Percentiles rank a stretch among this genome's conserved stretches.
These are phyloP conservation scores for Cylloceria caligata DNA, from an alignment of 2,888 invertebrate genomes.

Conservation along the genomic window DNA sequence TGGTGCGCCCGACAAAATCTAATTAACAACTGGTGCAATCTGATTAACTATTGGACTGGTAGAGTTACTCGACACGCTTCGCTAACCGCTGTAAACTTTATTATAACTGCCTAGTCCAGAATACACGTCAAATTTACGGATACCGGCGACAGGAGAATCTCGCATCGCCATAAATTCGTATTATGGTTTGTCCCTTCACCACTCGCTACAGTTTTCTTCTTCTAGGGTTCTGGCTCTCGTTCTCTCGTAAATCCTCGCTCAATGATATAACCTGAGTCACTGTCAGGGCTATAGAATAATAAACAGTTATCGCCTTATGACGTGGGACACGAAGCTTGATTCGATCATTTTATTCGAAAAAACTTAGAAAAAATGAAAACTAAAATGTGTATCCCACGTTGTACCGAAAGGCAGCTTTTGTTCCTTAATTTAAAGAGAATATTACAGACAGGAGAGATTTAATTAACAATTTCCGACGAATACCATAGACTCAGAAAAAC, in stretches of 20 bases:
- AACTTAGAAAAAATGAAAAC: too few relatives aligned
- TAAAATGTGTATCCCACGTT: too few relatives aligned
- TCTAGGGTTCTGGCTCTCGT: background rate
- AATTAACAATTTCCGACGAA: background rate
- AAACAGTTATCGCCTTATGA: too few relatives aligned
- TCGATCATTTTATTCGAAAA: too few relatives aligned
- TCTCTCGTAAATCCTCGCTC: too few relatives aligned
- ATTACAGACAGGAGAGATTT: background rate
- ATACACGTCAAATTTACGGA: slow-evolving; percentile 33
- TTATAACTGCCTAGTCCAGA: slow-evolving; percentile 17
- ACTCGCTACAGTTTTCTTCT: background rate
- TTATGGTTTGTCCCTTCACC: slow-evolving; percentile 1
- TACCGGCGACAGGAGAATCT: slow-evolving; percentile 13
- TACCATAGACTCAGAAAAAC: background rate
- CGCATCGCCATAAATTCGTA: slow-evolving; percentile 1
- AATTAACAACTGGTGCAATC: slow-evolving; percentile 32
- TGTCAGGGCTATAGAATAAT: too few relatives aligned
- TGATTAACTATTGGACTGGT: slow-evolving; percentile 21
- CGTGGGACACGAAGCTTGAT: too few relatives aligned
- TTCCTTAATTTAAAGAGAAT: too few relatives aligned
- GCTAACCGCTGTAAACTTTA: slow-evolving; percentile 5
- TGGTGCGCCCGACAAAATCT: slow-evolving; percentile 16
- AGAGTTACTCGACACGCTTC: background rate
- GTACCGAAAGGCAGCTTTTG: too few relatives aligned
- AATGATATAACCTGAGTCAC: too few relatives aligned